Evolutionary conservation across 2,888 invertebrate genomes (phyloP), one percentile per base, ranked within the genome.

Genomic region (Pimpla rufipes): DNA sequence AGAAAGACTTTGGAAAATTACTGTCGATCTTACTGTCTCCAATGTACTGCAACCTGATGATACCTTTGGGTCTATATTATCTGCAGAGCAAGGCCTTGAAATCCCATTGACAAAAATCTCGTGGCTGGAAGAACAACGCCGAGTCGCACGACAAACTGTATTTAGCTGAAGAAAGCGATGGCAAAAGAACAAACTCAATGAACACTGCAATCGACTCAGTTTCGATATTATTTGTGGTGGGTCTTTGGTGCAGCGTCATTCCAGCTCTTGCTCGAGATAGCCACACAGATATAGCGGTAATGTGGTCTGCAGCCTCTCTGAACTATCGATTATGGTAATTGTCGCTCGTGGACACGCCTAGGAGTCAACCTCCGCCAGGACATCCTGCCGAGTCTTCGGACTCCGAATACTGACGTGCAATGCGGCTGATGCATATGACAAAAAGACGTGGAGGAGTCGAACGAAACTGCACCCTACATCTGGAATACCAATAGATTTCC

Each of bases 291-390:
- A 66, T 57, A 55, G 40, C 2, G 8, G 50, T 8, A 47, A 55
- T 59, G 45, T 29, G 45, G 73, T 59, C 78, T 13, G 50, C 64
- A 52, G 59, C 50, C 66, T 57, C 52, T 88, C 87, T 86, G 77
- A 86, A 85, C 83, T 90, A 91, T 91, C 88, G 90, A 89, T 90
- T 89, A 90, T 90, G 90, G 86, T 90, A 90, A 91, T 91, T 84
- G 79, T 82, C 83, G 77, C 55, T 10, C 81, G 85, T 76, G 85
- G 90, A 88, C 90, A 90, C 91, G 89, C 91, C 91, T 90, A 90
- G 90, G 79, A 87, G 89, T 88, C 83, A 67, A 77, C 82, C 85
- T 84, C 84, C 79, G 82, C 70, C 59, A 42, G 74, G 74, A 78
- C 74, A 79, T 77, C 79, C 79, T 73, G 68, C 68, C 81, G 78